Evolutionary conservation across 2,113 vertebrate genomes (phyloP).

Genomic region (Rhinopomastus cyanomelas): DNA sequence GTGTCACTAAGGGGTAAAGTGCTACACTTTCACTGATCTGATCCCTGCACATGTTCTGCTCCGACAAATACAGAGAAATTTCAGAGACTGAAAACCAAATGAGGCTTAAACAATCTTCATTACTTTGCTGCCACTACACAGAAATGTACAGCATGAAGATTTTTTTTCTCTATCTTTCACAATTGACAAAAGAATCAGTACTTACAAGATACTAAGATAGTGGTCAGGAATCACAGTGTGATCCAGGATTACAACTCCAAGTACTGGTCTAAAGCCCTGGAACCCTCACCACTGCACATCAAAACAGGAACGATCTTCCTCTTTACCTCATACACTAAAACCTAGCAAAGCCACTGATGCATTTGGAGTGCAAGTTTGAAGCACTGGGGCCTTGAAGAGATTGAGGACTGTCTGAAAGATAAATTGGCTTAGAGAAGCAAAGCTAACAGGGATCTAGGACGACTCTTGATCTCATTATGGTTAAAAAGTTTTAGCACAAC

Average conservation of each 20-base stretch:
- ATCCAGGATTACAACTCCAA: not conserved
- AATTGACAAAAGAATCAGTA: not conserved
- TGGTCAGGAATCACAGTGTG: fast-evolving
- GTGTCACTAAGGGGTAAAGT: not conserved
- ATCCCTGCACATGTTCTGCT: not conserved
- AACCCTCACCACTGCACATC: not conserved
- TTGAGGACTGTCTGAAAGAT: not conserved
- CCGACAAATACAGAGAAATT: not conserved
- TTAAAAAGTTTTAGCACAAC: not conserved
- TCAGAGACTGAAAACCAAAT: not conserved
- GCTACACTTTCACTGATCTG: not conserved
- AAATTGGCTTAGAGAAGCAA: not conserved
- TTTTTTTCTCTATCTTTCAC: not conserved
- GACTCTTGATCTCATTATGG: not conserved
- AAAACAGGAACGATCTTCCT: not conserved
- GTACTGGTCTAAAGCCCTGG: not conserved
- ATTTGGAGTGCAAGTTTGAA: not conserved
- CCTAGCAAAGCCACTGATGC: not conserved
- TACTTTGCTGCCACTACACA: not conserved
- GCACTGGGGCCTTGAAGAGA: not conserved
- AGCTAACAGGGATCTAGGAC: not conserved
- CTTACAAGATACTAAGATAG: not conserved
- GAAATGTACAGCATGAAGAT: not conserved
- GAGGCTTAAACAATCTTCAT: not conserved
- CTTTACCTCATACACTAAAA: not conserved